phyloP scores from a whole-genome alignment of 2,888 invertebrate genomes.

The Megalurothrips usitatus region DNA sequence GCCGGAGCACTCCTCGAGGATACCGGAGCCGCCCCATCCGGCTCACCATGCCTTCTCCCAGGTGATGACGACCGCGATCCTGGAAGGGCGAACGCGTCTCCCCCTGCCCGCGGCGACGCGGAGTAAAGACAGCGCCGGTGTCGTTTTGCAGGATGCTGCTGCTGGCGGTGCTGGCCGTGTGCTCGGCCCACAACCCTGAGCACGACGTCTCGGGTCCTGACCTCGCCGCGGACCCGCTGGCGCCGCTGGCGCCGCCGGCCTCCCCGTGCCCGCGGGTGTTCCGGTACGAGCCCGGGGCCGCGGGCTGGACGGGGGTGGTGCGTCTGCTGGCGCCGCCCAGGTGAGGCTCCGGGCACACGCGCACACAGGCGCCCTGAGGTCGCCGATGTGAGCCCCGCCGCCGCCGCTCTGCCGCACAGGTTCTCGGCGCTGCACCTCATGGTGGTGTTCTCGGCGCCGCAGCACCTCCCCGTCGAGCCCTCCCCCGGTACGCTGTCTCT shows the following conservation, averaged over 20 bases:
- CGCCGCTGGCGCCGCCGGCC: background rate
- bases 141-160: too few species aligned
- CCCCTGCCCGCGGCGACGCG: too few species aligned
- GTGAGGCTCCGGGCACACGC: background rate
- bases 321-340: background rate
- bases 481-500: background rate
- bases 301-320: background rate
- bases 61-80: too few species aligned
- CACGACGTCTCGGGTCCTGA: background rate
- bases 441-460: background rate
- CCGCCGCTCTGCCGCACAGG: background rate
- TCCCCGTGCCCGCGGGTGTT: background rate
- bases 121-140: too few species aligned
- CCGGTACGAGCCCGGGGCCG: background rate
- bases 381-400: too few species aligned
- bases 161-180: background rate
- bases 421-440: background rate
- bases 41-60: too few species aligned
- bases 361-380: background rate
- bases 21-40: too few species aligned
- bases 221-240: background rate
- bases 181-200: background rate
- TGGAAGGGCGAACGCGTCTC: too few species aligned
- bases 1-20: too few species aligned
- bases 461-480: background rate